Base-by-base conservation (phyloP, 2,113 vertebrate genomes). In the Progne subis region DNA sequence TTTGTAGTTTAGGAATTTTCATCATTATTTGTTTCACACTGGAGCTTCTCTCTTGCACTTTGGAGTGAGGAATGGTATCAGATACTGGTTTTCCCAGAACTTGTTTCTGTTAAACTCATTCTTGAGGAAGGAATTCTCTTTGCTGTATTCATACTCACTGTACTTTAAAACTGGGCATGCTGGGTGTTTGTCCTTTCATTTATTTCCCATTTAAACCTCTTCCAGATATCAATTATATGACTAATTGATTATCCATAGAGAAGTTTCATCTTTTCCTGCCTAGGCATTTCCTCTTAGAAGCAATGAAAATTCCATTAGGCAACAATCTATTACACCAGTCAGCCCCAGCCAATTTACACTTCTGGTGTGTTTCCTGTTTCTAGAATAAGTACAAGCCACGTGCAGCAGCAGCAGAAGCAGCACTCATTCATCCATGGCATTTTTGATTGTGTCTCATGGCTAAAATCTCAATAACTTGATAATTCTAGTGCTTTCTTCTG, bases 211-310 rank as follows among this genome's bases (percentile, higher is more conserved):
- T 83, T 74, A 59, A 90, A 28, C 61, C 29, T 60, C 52, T 94
- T 87, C 64, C 6, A 18, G 71, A 28, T 94, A 95, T 79, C 85
- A 82, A 53, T 94, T 87, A 85, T 82, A 82, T 68, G 64, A 56
- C 65, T 77, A 88, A 88, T 39, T 72, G 71, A 64, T 96, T 95
- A 90, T 87, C 69, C 72, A 44, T 53, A 65, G 31, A 81, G 67
- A 83, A 86, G 63, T 79, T 94, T 92, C 19, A 60, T 91, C 69
- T 79, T 71, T 64, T 81, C 64, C 72, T 90, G 64, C 69, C 90
- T 56, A 70, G 75, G 64, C 70, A 69, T 79, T 93, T 90, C 46
- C 74, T 94, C 64, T 86, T 24, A 57, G 80, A 93, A 91, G 55
- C 70, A 80, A 84, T 77, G 43, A 78, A 75, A 84, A 81, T 81